phyloP scores from a whole-genome alignment of 2,888 invertebrate species.

The Acleris literana region DNA sequence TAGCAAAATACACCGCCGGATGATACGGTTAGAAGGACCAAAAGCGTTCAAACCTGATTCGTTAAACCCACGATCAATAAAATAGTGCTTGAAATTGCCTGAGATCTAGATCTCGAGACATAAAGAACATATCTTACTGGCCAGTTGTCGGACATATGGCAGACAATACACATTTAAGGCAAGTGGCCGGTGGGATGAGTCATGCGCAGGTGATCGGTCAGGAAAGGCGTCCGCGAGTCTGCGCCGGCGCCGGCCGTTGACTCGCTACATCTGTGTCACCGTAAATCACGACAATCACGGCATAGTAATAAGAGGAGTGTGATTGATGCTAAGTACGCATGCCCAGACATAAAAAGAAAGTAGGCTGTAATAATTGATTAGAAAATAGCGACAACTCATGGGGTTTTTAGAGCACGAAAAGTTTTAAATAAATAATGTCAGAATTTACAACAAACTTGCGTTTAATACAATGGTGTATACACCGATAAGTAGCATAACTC shows the following conservation, averaged over 20 bases:
- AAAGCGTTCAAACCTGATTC: not conserved
- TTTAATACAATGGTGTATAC: too few relatives aligned
- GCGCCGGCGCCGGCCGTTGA: slow-evolving; percentile 35
- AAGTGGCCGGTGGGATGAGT: slow-evolving; percentile 27
- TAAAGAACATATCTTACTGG: slow-evolving; percentile 17
- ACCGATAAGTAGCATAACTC: too few relatives aligned
- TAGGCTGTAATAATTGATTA: not conserved
- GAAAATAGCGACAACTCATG: not conserved
- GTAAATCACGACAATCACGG: slow-evolving; percentile 3
- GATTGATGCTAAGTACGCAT: slow-evolving; percentile 9
- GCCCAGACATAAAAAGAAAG: slow-evolving; percentile 8
- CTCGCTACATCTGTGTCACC: slow-evolving; percentile 28
- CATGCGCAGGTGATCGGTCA: slow-evolving; percentile 38
- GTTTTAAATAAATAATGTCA: not conserved
- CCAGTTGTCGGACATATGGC: slow-evolving; percentile 15
- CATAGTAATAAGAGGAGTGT: not conserved
- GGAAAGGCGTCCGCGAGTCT: slow-evolving; percentile 33
- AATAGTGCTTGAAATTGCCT: slow-evolving; percentile 10
- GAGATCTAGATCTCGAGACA: slow-evolving; percentile 14
- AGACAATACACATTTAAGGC: slow-evolving; percentile 30
- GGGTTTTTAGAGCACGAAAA: not conserved
- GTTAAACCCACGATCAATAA: slow-evolving; percentile 13
- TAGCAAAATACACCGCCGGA: not conserved
- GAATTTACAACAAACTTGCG: too few relatives aligned
- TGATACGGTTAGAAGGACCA: not conserved